phyloP scores from a whole-genome alignment of 2,113 vertebrate species.

The Falcunculus frontatus region DNA sequence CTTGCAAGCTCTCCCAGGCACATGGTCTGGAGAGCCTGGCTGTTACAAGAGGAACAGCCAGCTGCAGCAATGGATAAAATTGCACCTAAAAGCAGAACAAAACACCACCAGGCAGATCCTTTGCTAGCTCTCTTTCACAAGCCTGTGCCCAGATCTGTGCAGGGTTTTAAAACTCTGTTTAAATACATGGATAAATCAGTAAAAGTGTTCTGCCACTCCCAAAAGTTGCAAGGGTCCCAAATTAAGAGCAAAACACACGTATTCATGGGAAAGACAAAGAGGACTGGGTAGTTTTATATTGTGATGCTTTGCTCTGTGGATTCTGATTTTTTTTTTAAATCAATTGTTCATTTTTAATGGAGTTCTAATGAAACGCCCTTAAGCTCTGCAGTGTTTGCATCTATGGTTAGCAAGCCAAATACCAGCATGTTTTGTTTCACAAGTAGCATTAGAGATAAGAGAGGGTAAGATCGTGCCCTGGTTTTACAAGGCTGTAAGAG shows the following conservation, averaged over 20 bases:
- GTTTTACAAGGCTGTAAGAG: slow-evolving; percentile 54
- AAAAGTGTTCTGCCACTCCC: background rate
- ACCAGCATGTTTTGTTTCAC: background rate
- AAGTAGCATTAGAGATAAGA: slow-evolving; percentile 42
- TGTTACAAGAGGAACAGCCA: background rate
- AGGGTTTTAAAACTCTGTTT: background rate
- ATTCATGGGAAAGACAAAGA: background rate
- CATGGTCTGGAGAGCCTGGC: background rate
- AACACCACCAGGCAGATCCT: background rate
- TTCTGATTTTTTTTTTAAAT: background rate
- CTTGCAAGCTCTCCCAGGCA: background rate
- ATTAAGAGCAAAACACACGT: background rate
- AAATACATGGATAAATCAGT: background rate
- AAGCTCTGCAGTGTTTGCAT: background rate
- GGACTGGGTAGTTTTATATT: background rate
- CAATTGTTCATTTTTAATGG: slow-evolving; percentile 30
- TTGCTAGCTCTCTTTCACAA: background rate
- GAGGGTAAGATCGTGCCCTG: background rate
- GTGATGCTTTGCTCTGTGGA: background rate
- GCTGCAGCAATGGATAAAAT: slow-evolving; percentile 27
- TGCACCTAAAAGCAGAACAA: slow-evolving; percentile 13
- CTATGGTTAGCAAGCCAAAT: background rate
- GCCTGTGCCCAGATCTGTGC: background rate
- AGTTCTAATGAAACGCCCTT: slow-evolving; percentile 52
- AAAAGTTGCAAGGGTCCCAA: background rate